phyloP scores from a whole-genome alignment of 2,888 invertebrate species.

The Cephus rjabovi region DNA sequence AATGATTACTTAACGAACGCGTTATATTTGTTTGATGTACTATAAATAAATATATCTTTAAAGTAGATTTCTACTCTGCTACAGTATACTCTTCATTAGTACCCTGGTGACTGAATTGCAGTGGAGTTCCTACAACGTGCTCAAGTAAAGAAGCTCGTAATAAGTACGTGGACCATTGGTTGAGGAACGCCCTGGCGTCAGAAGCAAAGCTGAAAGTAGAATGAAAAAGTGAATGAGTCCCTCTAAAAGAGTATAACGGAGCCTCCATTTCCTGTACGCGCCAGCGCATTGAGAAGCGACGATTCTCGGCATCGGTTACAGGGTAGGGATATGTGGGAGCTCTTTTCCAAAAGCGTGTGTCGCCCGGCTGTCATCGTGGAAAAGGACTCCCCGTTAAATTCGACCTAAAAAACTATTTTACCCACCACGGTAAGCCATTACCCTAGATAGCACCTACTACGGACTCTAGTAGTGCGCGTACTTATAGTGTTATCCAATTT shows the following conservation, averaged over 20 bases:
- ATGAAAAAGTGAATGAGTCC: background rate
- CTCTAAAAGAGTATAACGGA: background rate
- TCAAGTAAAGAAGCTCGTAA: background rate
- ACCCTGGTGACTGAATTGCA: background rate
- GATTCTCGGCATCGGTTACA: background rate
- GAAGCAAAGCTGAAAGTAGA: background rate
- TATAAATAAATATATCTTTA: background rate
- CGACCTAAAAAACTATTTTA: background rate
- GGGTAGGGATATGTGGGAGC: constrained; percentile 40
- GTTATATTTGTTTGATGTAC: background rate
- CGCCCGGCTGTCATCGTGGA: constrained; percentile 41
- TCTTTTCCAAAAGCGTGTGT: constrained; percentile 54
- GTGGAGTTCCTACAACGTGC: background rate
- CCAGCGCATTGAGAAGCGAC: background rate
- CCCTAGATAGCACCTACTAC: background rate
- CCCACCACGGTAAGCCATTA: background rate
- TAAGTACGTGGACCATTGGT: background rate
- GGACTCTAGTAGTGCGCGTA: background rate
- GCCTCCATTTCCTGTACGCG: background rate
- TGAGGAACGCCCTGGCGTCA: background rate
- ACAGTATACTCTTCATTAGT: background rate
- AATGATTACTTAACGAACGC: background rate
- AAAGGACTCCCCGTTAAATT: constrained; percentile 30
- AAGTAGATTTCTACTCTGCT: background rate
- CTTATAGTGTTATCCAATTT: background rate